phyloP scores from a whole-genome alignment of 2,797 vertebrate genomes.

The Morelia viridis region DNA sequence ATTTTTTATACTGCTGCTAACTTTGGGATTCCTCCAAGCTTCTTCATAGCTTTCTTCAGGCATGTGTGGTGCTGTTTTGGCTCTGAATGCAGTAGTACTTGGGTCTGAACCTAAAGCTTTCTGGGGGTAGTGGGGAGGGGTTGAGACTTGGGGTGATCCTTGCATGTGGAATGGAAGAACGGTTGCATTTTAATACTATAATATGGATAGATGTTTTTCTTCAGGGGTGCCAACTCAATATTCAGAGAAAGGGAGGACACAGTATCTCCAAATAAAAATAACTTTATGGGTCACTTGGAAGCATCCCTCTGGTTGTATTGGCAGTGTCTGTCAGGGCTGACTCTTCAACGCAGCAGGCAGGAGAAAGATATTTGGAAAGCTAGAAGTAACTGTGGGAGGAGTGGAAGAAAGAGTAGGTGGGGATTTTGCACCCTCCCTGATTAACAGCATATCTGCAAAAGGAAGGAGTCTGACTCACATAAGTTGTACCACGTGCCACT shows the following conservation, averaged over 20 bases:
- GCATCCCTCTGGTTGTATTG: neutral
- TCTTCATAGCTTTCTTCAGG: neutral
- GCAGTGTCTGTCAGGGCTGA: conserved; percentile 18
- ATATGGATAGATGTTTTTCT: neutral
- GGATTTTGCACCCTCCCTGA: neutral
- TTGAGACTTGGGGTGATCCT: too few species aligned
- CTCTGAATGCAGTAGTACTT: neutral
- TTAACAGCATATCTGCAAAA: neutral
- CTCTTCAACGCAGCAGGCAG: conserved; percentile 3
- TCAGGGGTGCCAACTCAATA: neutral
- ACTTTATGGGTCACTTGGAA: conserved; percentile 22
- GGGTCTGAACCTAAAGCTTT: neutral
- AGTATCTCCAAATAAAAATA: conserved; percentile 16
- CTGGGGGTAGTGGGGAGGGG: too few species aligned
- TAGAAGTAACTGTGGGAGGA: conserved; percentile 5
- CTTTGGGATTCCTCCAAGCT: neutral
- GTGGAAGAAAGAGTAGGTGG: conserved; percentile 7
- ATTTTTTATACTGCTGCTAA: neutral
- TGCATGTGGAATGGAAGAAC: too few species aligned
- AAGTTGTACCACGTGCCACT: neutral
- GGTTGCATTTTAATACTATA: neutral
- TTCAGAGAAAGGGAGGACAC: neutral
- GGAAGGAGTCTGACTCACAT: neutral
- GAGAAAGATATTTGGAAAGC: conserved; percentile 24
- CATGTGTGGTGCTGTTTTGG: neutral